Percentiles rank a stretch among this genome's conserved stretches.
Evolutionary conservation across 2,888 invertebrate species (phyloP).

Genomic region (Thysanoteuthis rhombus): DNA sequence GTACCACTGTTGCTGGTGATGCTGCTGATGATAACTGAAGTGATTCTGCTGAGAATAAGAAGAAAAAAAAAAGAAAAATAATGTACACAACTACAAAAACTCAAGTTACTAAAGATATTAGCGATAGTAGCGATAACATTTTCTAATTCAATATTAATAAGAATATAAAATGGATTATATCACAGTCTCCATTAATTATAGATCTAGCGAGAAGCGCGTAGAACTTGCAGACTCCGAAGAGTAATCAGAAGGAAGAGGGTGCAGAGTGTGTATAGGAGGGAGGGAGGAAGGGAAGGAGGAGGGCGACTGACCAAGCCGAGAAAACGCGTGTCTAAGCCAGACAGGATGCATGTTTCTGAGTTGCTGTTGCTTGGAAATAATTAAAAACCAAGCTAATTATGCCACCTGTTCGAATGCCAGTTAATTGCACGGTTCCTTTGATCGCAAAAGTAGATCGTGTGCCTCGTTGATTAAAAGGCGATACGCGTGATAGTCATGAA

Average conservation of each 20-base stretch:
- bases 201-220: background rate
- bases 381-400: constrained; percentile 12
- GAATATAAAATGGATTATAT: background rate
- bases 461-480: background rate
- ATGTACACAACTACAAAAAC: background rate
- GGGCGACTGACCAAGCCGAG: background rate
- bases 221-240: background rate
- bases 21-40: too few relatives aligned
- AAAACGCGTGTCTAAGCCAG: background rate
- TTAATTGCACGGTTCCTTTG: background rate
- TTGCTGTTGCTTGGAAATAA: background rate
- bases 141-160: background rate
- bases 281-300: background rate
- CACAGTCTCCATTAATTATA: background rate
- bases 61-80: too few relatives aligned
- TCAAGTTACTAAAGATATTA: background rate
- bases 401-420: background rate
- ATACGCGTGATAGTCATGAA: background rate
- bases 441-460: background rate
- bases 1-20: too few relatives aligned
- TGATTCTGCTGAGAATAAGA: too few relatives aligned
- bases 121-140: background rate
- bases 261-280: too few relatives aligned
- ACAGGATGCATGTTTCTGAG: background rate
- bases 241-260: background rate